phyloP scores from a whole-genome alignment of 2,797 vertebrate species.

The Xiphorhynchus erythropygius region DNA sequence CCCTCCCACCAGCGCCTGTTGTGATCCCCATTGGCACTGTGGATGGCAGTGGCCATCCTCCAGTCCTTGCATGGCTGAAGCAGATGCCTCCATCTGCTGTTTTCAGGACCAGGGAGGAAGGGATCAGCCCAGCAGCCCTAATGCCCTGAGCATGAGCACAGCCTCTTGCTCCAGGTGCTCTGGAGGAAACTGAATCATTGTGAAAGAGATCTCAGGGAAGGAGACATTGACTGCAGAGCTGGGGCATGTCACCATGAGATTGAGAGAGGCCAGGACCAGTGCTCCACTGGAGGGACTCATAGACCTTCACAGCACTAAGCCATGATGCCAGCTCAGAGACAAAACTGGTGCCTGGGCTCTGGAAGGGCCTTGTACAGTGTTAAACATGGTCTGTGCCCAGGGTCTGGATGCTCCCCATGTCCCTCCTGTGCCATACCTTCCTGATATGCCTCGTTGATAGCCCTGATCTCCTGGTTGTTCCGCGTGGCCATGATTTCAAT shows the following conservation, averaged over 20 bases:
- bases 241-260: rapidly evolving
- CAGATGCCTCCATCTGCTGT: background rate
- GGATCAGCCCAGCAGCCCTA: background rate
- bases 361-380: background rate
- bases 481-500: slow-evolving; percentile 93
- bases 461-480: slow-evolving; percentile 87
- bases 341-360: background rate
- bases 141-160: background rate
- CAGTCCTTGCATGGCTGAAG: background rate
- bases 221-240: background rate
- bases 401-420: rapidly evolving
- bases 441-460: slow-evolving; percentile 87
- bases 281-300: background rate
- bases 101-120: background rate
- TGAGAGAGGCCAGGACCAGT: background rate
- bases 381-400: rapidly evolving
- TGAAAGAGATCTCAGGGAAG: background rate
- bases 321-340: background rate
- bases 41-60: background rate
- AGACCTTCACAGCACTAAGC: background rate
- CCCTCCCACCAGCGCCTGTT: background rate
- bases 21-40: background rate
- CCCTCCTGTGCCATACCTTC: slow-evolving; percentile 73
- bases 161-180: background rate
- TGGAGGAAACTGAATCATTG: background rate